A percentile compares a stretch with the other conserved stretches of the same genome.
These are phyloP conservation scores for Ichneumon xanthorius DNA, from an alignment of 2,888 invertebrate genomes.

Conservation along the genomic window DNA sequence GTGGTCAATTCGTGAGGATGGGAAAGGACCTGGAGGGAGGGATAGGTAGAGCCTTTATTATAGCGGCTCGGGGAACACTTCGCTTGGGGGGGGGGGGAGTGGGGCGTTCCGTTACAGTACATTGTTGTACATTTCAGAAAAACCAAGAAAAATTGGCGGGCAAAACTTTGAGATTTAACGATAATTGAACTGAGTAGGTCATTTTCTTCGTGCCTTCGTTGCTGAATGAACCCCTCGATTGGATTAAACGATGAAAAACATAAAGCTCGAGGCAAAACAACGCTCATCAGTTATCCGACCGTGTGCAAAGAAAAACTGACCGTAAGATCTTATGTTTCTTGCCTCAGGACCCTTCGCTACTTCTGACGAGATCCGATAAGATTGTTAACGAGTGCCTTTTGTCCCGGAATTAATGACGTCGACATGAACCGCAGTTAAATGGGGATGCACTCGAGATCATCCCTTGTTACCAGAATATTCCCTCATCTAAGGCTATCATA, in stretches of 20 bases:
- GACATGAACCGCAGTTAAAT: slow-evolving; percentile 5
- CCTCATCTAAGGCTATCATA: background rate
- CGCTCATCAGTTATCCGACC: background rate
- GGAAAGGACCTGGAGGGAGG: too few relatives aligned
- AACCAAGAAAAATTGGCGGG: background rate
- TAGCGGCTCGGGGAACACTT: too few relatives aligned
- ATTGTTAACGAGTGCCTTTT: slow-evolving; percentile 52
- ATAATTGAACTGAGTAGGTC: background rate
- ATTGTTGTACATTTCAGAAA: background rate
- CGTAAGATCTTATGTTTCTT: slow-evolving; percentile 16
- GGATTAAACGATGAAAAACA: background rate
- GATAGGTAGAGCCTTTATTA: too few relatives aligned
- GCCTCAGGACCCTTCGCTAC: background rate
- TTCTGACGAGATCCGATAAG: slow-evolving; percentile 32
- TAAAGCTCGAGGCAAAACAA: slow-evolving; percentile 11
- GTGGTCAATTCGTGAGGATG: too few relatives aligned
- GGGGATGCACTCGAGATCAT: background rate
- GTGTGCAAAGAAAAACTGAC: background rate
- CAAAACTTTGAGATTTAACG: background rate
- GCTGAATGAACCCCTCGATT: background rate
- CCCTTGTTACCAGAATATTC: background rate
- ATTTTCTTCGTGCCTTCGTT: background rate
- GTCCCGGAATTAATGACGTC: slow-evolving; percentile 39
- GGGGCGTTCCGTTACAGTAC: too few relatives aligned
- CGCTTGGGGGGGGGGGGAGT: too few relatives aligned